A percentile compares a stretch with the other conserved stretches of the same genome.
phyloP scores from a whole-genome alignment of 2,113 vertebrate species.

The Scophthalmus maximus region DNA sequence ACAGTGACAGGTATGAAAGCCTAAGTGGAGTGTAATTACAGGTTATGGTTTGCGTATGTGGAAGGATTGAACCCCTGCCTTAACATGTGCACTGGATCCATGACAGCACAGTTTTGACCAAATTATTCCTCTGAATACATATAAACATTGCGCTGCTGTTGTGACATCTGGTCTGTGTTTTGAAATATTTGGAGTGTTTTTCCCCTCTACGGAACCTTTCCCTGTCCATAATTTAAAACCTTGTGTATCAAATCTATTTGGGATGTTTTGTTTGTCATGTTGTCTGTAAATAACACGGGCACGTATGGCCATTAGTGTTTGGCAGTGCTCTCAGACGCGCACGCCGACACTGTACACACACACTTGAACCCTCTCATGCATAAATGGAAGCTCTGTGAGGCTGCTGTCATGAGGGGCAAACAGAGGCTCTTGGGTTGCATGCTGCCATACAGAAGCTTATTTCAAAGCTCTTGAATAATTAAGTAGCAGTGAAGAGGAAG shows the following conservation, averaged over 20 bases:
- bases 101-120: slow-evolving; percentile 33
- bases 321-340: background rate
- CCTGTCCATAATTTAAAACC: slow-evolving; percentile 30
- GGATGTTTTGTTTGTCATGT: slow-evolving; percentile 39
- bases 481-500: slow-evolving; percentile 67
- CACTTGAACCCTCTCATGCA: slow-evolving; percentile 44
- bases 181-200: slow-evolving; percentile 10
- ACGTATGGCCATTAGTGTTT: slow-evolving; percentile 30
- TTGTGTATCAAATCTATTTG: slow-evolving; percentile 34
- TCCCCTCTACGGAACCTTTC: background rate
- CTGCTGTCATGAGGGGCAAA: slow-evolving; percentile 54
- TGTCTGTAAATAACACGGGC: slow-evolving; percentile 37
- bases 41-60: slow-evolving; percentile 22
- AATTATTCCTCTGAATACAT: slow-evolving; percentile 16
- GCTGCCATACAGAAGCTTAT: slow-evolving; percentile 69
- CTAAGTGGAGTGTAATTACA: slow-evolving; percentile 52
- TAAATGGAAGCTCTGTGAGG: slow-evolving; percentile 50
- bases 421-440: slow-evolving; percentile 60
- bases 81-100: slow-evolving; percentile 37
- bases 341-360: slow-evolving; percentile 17
- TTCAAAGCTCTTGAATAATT: slow-evolving; percentile 77
- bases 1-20: slow-evolving; percentile 45
- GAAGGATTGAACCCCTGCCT: slow-evolving; percentile 29
- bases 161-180: slow-evolving; percentile 6
- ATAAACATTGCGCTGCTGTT: slow-evolving; percentile 10